Evolutionary conservation across 2,888 invertebrate species (phyloP), one percentile per base, ranked within the genome.

Genomic region (Pocota personata): DNA sequence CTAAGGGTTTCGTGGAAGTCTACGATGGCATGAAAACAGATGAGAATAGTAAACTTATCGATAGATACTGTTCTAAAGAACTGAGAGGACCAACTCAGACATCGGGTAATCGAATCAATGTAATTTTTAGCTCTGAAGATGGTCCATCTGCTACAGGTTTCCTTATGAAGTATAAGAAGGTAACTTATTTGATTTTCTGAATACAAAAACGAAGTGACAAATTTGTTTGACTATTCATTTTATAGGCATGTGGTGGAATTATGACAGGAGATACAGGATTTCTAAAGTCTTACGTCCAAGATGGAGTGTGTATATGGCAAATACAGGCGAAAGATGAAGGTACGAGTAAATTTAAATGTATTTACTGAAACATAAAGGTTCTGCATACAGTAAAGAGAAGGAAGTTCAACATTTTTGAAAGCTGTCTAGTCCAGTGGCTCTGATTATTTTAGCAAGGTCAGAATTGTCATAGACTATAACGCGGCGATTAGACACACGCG

Each of bases 41-140:
- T 52, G 88, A 89, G 8, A 91, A 92, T 55, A 91, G 94, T 82
- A 2, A n/a, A 1, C 88, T 95, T 89, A 87, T 97, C 1, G 90
- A 93, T 3, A 93, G 90, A 40, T 91, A 94, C 77, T 96, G 96
- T 91, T 95, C 94, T 48, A 87, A 92, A 93, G 87, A 94, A 92
- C 52, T 87, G 78, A 90, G 76, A 90, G 93, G 90, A 24, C 92
- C 94, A 48, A 58, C 77, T 1, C 30, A 32, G 1, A 89, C 92
- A 55, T 95, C 96, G 0, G 94, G 94, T 16, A 95, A 95, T 92
- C 91, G 93, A 79, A 90, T 98, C 89, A 92, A 94, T 10, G 90
- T 98, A 1, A 94, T 94, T 62, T 95, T 97, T 91, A 94, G 93
- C 82, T 94, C 94, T 0, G 94, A 95, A 89, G 90, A 89, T 7